Conservation (phyloP, 2,797 vertebrate genomes). For the Hypotaenidia philippensis region DNA sequence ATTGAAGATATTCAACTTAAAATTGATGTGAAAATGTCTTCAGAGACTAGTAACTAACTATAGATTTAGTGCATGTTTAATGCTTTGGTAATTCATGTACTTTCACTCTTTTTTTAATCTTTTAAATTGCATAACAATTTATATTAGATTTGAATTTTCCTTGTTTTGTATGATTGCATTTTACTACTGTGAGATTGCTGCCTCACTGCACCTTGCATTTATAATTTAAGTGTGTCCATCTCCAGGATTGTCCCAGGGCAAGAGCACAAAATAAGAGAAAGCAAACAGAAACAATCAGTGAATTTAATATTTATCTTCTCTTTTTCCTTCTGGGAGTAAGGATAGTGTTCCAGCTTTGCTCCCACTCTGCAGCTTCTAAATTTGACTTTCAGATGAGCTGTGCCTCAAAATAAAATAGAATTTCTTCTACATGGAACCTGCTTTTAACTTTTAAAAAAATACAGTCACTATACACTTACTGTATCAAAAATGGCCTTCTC, state of each 20-base stretch:
- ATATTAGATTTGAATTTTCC: not conserved
- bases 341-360: not conserved
- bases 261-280: not conserved
- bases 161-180: not conserved
- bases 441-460: not conserved
- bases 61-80: not conserved
- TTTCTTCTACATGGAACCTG: not conserved
- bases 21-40: not conserved
- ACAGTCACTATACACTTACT: not conserved
- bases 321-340: not conserved
- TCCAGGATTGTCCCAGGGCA: not conserved
- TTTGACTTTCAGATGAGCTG: not conserved
- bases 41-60: not conserved
- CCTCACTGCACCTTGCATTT: not conserved
- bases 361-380: accelerated
- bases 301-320: not conserved
- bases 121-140: not conserved
- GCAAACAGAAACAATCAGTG: not conserved
- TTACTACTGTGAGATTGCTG: not conserved
- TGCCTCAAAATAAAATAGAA: not conserved
- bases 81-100: not conserved
- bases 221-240: not conserved
- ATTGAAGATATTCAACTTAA: not conserved
- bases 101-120: not conserved
- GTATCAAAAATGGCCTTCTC: not conserved